Base-by-base conservation (phyloP, 1,140 invertebrate species). In the Hypothenemus hampei region DNA sequence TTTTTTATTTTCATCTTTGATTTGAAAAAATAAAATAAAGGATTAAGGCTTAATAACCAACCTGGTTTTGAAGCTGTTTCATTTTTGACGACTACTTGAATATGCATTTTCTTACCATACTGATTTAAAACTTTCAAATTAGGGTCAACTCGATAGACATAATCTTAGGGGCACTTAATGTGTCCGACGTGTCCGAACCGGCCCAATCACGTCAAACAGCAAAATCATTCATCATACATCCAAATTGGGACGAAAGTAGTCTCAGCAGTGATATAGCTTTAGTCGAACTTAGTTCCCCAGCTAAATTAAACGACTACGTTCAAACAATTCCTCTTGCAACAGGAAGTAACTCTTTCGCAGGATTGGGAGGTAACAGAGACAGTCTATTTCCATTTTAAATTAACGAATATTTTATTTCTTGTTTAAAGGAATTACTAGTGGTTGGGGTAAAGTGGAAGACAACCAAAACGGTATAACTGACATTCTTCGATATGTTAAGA, bases 371-470 rank as follows among this genome's bases (percentile, higher is more conserved):
- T 47, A 60, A 26, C 4, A 41, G 29, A 19, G n/a, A 8, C 10
- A 15, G 26, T 11, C 26, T 31, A 31, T 2, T 3, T 1, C 26
- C 2, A 31, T 11, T 31, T 1, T n/a, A n/a, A n/a, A n/a, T n/a
- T n/a, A n/a, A n/a, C n/a, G n/a, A n/a, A n/a, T n/a, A n/a, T n/a
- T n/a, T n/a, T n/a, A 29, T 7, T 29, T 29, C 26, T 29, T 29
- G 26, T n/a, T n/a, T n/a, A n/a, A n/a, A 61, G 60, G 60, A 4
- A 51, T 29, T 3, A 40, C 44, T 3, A 23, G 31, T 8, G 60
- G 60, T 7, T 61, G 60, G 60, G 60, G 60, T 1, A 36, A 26
- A 43, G 58, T 56, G 11, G 15, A 35, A 2, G 41, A 46, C 11
- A 19, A 10, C 16, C 56, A 58, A 26, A 29, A n/a, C 3, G n/a